Evolutionary conservation across 2,797 vertebrate genomes (phyloP).

Genomic region (Sciurus vulgaris): DNA sequence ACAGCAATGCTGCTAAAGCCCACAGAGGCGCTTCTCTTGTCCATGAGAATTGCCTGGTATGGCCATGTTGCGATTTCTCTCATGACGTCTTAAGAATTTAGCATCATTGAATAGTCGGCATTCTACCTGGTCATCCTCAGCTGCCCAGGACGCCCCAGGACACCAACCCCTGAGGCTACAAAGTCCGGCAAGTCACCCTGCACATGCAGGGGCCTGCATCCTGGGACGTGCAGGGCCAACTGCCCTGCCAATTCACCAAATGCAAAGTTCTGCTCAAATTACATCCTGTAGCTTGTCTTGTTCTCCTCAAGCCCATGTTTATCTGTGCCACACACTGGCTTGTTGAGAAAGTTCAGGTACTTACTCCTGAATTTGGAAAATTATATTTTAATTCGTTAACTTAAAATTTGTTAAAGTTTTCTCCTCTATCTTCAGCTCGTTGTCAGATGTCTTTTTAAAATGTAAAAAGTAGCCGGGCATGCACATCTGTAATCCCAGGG

Average conservation of each 20-base stretch:
- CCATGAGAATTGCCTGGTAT: not conserved
- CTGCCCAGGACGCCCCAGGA: not conserved
- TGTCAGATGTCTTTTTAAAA: not conserved
- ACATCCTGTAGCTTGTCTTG: not conserved
- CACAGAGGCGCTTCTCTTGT: not conserved
- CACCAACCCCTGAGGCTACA: not conserved
- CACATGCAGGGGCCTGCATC: fast-evolving
- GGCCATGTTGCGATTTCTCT: not conserved
- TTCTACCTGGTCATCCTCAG: not conserved
- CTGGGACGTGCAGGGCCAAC: fast-evolving
- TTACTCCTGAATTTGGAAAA: not conserved
- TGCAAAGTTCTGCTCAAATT: not conserved
- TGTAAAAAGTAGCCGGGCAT: not conserved
- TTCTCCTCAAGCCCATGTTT: not conserved
- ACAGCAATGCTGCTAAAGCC: not conserved
- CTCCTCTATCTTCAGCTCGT: not conserved
- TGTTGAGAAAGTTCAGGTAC: not conserved
- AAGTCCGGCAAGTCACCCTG: not conserved
- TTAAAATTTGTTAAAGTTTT: not conserved
- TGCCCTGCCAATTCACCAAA: not conserved
- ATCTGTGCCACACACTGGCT: not conserved
- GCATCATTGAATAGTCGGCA: not conserved
- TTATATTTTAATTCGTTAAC: not conserved
- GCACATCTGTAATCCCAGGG: no score
- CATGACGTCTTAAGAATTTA: not conserved